Evolutionary conservation across 1,140 invertebrate genomes (phyloP).

Genomic region (Chelonus insularis): DNA sequence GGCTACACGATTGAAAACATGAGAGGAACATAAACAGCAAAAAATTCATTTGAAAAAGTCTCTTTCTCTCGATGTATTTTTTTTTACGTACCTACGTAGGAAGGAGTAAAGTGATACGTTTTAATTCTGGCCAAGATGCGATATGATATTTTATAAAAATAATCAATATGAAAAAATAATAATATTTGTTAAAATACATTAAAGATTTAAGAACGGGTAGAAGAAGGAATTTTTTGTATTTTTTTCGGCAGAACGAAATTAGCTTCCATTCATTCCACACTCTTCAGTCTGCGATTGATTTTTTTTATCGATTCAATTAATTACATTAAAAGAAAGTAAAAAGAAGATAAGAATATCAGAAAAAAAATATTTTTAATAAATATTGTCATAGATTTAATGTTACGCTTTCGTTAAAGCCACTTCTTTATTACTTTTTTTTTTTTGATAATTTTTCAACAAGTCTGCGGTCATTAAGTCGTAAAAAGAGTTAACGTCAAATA

Average conservation of each 20-base stretch:
- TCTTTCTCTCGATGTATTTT: conserved; percentile 6
- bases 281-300: conserved; percentile 24
- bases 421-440: conserved; percentile 9
- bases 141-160: conserved; percentile 4
- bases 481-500: neutral
- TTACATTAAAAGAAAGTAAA: neutral
- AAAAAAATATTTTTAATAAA: too few relatives aligned
- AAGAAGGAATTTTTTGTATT: neutral
- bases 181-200: conserved; percentile 2
- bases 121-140: conserved; percentile 9
- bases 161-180: neutral
- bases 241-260: conserved; percentile 26
- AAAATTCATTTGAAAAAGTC: neutral
- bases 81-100: neutral
- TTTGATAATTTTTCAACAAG: too few relatives aligned
- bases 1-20: conserved; percentile 15
- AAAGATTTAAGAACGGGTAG: neutral
- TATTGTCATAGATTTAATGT: too few relatives aligned
- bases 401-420: too few relatives aligned
- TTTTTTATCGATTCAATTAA: conserved; percentile 6
- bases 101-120: neutral
- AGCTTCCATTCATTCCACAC: conserved; percentile 27
- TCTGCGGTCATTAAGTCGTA: too few relatives aligned
- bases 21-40: neutral
- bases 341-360: too few relatives aligned